A percentile compares a stretch with the other conserved stretches of the same genome.
Evolutionary conservation across 30 jellyfish, hydroid and myxozoan genomes (phyloP).

Genomic region (Hydra vulgaris): DNA sequence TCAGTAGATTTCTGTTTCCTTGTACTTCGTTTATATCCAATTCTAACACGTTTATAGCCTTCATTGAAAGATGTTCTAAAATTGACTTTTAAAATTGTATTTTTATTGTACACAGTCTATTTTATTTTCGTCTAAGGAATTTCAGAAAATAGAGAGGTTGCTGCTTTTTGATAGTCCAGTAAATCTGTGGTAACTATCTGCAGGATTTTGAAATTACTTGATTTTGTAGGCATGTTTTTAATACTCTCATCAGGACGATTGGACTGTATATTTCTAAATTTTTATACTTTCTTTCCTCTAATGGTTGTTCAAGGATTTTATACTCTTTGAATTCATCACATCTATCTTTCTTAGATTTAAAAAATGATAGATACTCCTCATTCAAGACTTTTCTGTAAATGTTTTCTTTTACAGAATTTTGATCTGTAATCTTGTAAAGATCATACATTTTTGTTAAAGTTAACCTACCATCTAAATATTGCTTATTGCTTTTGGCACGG

Average conservation of each 20-base stretch:
- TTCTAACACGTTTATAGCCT: not conserved
- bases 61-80: not conserved
- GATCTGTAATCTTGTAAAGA: not conserved
- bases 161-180: not conserved
- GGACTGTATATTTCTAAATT: not conserved
- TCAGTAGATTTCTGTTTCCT: not conserved
- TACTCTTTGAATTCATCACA: not conserved
- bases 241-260: not conserved
- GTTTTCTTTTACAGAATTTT: not conserved
- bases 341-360: not conserved
- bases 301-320: not conserved
- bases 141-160: not conserved
- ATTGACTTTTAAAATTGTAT: not conserved
- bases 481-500: not conserved
- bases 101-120: not conserved
- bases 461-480: not conserved
- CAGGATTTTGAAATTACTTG: not conserved
- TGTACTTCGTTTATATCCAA: not conserved
- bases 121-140: not conserved
- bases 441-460: not conserved
- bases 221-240: not conserved
- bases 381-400: not conserved
- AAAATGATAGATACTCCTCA: not conserved
- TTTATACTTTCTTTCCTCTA: not conserved
- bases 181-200: not conserved